Evolutionary conservation across 2,888 invertebrate genomes (phyloP).

Genomic region (Agriopis aurantiaria): DNA sequence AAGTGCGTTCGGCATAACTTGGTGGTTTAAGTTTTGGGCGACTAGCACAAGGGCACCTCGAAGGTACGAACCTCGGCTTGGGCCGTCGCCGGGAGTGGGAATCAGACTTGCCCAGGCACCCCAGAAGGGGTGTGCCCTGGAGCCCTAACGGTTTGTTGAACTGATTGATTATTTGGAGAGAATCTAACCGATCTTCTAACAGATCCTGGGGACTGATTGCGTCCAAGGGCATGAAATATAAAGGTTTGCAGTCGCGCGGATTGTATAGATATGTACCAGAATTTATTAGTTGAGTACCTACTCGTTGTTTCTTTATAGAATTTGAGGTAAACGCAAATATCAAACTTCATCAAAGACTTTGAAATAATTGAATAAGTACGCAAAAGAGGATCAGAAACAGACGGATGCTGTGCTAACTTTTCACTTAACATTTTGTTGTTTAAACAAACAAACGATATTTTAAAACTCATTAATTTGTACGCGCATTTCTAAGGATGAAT

Average conservation of each 20-base stretch:
- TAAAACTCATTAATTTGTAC: conserved; percentile 11
- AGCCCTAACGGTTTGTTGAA: no score
- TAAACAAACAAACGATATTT: background rate
- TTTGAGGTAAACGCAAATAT: conserved; percentile 22
- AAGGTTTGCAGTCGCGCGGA: background rate
- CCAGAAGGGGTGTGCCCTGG: no score
- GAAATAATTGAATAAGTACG: conserved; percentile 27
- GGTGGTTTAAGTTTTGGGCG: no score
- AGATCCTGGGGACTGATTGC: no score
- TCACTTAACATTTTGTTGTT: conserved; percentile 13
- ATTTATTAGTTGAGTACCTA: background rate
- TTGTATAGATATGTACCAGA: background rate
- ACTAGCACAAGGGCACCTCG: no score
- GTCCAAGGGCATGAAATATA: background rate
- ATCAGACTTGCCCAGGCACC: no score
- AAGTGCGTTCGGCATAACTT: no score
- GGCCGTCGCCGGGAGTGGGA: no score
- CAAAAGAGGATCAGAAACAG: conserved; percentile 30
- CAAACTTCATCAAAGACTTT: conserved; percentile 33
- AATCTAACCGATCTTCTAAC: no score
- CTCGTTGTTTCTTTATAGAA: conserved; percentile 13
- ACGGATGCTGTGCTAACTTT: conserved; percentile 31
- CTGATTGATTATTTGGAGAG: no score
- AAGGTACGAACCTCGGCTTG: no score
- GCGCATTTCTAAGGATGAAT: background rate